Conservation (phyloP, 2,113 vertebrate species). For the Prolemur simus region DNA sequence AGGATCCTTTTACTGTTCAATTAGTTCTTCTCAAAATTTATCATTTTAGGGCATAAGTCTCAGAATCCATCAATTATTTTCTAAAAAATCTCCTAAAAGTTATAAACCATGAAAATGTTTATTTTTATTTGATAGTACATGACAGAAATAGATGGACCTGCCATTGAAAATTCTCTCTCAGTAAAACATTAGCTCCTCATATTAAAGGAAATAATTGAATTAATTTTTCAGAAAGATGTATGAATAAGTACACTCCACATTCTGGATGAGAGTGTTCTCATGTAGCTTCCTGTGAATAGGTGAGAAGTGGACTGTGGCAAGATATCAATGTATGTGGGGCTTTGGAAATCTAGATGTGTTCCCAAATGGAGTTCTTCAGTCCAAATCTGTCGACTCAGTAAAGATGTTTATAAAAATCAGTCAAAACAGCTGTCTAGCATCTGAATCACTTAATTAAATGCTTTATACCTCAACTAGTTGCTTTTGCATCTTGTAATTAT, state of each 20-base stretch:
- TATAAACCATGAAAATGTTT: background rate
- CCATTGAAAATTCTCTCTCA: background rate
- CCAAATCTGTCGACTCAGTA: slow-evolving; percentile 9
- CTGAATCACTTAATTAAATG: slow-evolving; percentile 27
- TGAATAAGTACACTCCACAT: background rate
- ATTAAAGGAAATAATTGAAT: background rate
- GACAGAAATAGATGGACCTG: background rate
- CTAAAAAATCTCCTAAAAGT: background rate
- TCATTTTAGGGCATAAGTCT: background rate
- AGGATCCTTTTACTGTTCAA: background rate
- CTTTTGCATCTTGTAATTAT: slow-evolving; percentile 18
- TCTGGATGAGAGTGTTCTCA: background rate
- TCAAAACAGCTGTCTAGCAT: background rate
- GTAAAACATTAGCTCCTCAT: background rate
- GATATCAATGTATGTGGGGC: too few species aligned
- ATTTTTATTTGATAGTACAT: slow-evolving; percentile 42
- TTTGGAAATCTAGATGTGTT: background rate
- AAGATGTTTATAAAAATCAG: slow-evolving; percentile 2
- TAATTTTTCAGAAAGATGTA: background rate
- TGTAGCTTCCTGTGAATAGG: background rate
- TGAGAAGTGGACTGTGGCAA: background rate
- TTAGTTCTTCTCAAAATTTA: slow-evolving; percentile 23
- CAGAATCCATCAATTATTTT: background rate
- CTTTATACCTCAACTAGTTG: slow-evolving; percentile 5
- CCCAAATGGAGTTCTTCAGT: background rate